These are phyloP conservation scores for Mareca penelope DNA, from an alignment of 2,797 vertebrate genomes.

Conservation along the genomic window DNA sequence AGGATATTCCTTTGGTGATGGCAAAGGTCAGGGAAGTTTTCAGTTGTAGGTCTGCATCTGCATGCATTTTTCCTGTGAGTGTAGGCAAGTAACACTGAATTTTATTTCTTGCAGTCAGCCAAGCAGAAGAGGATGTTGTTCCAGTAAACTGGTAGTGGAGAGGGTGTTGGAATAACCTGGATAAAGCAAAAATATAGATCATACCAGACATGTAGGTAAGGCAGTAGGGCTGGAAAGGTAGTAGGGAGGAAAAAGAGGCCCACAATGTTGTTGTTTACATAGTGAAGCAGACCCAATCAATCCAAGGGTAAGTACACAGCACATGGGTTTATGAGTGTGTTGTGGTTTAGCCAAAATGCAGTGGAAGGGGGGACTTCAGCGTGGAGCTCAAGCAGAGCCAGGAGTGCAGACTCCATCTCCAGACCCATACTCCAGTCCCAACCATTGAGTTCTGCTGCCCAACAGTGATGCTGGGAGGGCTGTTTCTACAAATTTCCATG, in stretches of 20 bases:
- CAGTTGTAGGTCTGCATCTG: not conserved
- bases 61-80: not conserved
- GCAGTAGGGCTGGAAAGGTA: not conserved
- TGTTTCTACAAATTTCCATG: not conserved
- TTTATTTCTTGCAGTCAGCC: not conserved
- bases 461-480: not conserved
- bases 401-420: not conserved
- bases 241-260: not conserved
- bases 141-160: not conserved
- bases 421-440: not conserved
- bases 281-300: not conserved
- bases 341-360: not conserved
- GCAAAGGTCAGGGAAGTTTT: not conserved
- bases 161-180: not conserved
- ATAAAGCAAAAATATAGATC: not conserved
- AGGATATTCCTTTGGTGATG: not conserved
- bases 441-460: not conserved
- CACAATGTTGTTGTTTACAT: not conserved
- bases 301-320: not conserved
- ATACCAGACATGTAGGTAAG: not conserved
- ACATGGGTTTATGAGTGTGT: not conserved
- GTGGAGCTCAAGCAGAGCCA: accelerated
- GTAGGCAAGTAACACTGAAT: not conserved
- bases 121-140: not conserved
- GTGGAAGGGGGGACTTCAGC: not conserved